Evolutionary conservation across 2,113 vertebrate genomes (phyloP).

Genomic region (Caranx ignobilis): DNA sequence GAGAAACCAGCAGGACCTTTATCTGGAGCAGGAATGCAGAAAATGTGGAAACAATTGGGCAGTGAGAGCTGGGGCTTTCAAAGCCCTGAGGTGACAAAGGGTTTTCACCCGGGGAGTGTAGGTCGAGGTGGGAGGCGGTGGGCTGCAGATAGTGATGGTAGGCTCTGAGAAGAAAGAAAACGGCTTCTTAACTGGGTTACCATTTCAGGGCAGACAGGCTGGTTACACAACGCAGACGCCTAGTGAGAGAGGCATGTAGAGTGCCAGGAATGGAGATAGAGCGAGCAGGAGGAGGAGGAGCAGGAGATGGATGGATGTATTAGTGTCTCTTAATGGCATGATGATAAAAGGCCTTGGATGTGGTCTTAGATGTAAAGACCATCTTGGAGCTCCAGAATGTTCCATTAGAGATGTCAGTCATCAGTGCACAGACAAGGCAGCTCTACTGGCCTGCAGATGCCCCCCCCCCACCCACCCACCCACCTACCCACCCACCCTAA

Average conservation of each 20-base stretch:
- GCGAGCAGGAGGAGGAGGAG: slow-evolving; percentile 50
- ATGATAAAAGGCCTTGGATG: slow-evolving; percentile 77
- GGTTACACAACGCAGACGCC: slow-evolving; percentile 80
- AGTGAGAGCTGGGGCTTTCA: slow-evolving; percentile 78
- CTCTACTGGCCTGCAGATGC: slow-evolving; percentile 40
- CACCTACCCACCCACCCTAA: slow-evolving; percentile 43
- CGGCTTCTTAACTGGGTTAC: slow-evolving; percentile 81
- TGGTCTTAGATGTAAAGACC: slow-evolving; percentile 69
- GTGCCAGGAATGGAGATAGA: slow-evolving; percentile 76
- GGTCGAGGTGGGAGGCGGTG: slow-evolving; percentile 71
- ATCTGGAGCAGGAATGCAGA: slow-evolving; percentile 88
- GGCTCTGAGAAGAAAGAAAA: slow-evolving; percentile 68
- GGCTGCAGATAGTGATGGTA: slow-evolving; percentile 68
- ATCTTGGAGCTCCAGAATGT: slow-evolving; percentile 67
- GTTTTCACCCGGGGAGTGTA: slow-evolving; percentile 76
- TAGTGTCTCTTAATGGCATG: slow-evolving; percentile 74
- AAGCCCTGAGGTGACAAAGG: slow-evolving; percentile 83
- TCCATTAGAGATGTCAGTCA: slow-evolving; percentile 75
- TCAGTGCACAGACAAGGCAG: slow-evolving; percentile 50
- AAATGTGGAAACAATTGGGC: slow-evolving; percentile 87
- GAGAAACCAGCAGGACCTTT: slow-evolving; percentile 77
- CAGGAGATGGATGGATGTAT: slow-evolving; percentile 75
- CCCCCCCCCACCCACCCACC: slow-evolving; percentile 54
- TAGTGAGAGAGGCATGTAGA: slow-evolving; percentile 66
- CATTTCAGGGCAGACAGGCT: slow-evolving; percentile 79